phyloP scores from a whole-genome alignment of 2,113 vertebrate species.

The Oriolus oriolus region DNA sequence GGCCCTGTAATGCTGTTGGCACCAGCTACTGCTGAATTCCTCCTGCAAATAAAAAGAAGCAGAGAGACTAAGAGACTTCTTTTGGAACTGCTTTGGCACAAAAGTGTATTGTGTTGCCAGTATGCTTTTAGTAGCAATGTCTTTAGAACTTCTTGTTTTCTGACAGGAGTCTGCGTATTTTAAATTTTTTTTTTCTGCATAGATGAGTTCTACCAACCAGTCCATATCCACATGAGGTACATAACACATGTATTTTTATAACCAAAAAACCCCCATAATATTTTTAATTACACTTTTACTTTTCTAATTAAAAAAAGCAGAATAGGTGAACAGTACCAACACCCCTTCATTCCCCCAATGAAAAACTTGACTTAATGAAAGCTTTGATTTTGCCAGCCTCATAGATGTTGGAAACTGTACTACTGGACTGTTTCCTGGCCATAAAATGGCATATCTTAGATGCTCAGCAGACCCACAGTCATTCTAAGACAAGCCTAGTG shows the following conservation, averaged over 20 bases:
- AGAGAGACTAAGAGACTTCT: neutral
- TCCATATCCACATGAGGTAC: neutral
- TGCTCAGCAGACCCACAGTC: neutral
- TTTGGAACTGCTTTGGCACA: neutral
- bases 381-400: neutral
- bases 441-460: neutral
- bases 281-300: neutral
- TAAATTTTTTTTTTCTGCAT: accelerated
- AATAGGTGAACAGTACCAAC: neutral
- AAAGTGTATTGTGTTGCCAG: neutral
- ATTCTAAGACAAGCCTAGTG: neutral
- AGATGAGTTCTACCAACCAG: neutral
- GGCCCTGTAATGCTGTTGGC: neutral
- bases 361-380: neutral
- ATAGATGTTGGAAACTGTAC: neutral
- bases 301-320: neutral
- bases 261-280: neutral
- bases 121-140: neutral
- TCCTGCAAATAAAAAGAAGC: neutral
- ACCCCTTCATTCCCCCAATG: neutral
- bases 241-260: neutral
- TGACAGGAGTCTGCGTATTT: neutral
- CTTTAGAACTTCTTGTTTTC: neutral
- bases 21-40: neutral
- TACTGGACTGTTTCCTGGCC: neutral